Evolutionary conservation across 2,113 vertebrate species (phyloP).

Genomic region (Corythaixoides concolor): DNA sequence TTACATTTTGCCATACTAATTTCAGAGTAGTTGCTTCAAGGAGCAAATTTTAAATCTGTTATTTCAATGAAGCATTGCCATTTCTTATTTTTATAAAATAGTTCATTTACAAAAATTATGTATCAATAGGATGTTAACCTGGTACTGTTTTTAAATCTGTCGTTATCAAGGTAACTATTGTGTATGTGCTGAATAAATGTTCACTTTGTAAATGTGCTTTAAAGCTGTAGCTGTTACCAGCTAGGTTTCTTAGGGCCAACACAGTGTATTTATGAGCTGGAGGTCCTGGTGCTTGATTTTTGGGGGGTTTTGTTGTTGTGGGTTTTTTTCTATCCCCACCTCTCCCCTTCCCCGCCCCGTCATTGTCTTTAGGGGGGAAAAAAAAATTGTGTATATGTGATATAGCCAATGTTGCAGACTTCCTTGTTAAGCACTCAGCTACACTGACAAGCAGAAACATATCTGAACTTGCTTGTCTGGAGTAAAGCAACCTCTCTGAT

Average conservation of each 20-base stretch:
- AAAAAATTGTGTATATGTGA: not conserved
- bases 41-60: not conserved
- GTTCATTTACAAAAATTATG: not conserved
- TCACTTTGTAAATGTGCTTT: slow-evolving; percentile 1
- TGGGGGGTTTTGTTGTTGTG: not conserved
- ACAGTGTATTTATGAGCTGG: not conserved
- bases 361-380: not conserved
- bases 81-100: not conserved
- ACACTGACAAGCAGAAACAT: not conserved
- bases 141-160: not conserved
- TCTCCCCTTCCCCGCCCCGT: too few species aligned
- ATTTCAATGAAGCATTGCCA: slow-evolving; percentile 55
- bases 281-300: slow-evolving; percentile 32
- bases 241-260: slow-evolving; percentile 1
- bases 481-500: not conserved
- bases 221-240: slow-evolving; percentile 2
- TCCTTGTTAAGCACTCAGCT: not conserved
- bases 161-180: not conserved
- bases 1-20: not conserved
- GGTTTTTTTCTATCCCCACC: not conserved
- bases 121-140: not conserved
- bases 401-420: not conserved
- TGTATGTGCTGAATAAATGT: not conserved
- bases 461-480: not conserved
- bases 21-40: not conserved